Base-by-base conservation (phyloP, 2,888 invertebrate genomes). In the Hydropsyche betteni region DNA sequence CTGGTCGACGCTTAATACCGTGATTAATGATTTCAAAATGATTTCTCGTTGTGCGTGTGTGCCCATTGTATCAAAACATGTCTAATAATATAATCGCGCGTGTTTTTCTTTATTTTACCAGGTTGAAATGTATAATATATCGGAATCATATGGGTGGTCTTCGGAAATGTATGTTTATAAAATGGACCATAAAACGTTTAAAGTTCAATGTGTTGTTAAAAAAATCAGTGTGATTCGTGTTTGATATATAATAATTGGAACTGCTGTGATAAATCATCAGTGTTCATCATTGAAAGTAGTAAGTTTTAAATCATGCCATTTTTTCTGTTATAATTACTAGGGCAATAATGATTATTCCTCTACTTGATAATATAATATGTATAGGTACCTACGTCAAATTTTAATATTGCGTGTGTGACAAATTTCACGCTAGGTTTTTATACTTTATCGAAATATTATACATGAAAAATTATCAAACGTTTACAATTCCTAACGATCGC, bases 21-120 rank as follows among this genome's bases (percentile, higher is more conserved):
- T 70, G 70, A 70, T 70, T 52, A 70, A 70, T 70, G 70, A 70
- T 64, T 33, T 36, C 64, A 34, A 36, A 64, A 64, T 36, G 36
- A 33, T 36, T 64, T 36, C 64, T 64, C 4, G 36, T 64, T 36
- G 34, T 64, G 36, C 64, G 58, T 58, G 36, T 33, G 64, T 36
- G 58, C 58, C 44, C 58, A 58, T 58, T 58, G 58, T 58, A 24
- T 64, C 64, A 34, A 64, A 34, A 64, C 16, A 64, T 34, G 34
- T 64, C 64, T 36, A 64, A 44, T 44, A 44, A 8, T 44, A 44
- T 44, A 44, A 33, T 34, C 64, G 64, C n/a, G 36, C 24, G 10
- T 24, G 24, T 58, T 24, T 16, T 24, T 12, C 16, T 64, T 64
- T 64, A 33, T 64, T 64, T 61, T 64, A 34, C 34, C n/a, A 4